phyloP scores from a whole-genome alignment of 2,113 vertebrate species.

The Melanerpes aurifrons region DNA sequence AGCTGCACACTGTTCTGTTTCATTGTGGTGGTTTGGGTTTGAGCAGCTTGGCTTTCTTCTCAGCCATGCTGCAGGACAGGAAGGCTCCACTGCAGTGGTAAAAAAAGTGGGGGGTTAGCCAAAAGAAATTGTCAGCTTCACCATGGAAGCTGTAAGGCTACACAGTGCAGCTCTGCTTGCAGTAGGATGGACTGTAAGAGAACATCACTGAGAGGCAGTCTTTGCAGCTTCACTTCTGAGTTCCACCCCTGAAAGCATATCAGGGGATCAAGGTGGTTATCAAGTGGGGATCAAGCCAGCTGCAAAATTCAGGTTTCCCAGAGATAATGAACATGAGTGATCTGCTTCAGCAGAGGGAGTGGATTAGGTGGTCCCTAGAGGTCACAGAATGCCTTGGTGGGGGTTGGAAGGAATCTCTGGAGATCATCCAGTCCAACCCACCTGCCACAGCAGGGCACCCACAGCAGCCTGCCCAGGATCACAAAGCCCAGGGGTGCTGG shows the following conservation, averaged over 20 bases:
- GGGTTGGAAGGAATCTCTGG: no score
- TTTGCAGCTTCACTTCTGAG: neutral
- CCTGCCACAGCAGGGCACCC: no score
- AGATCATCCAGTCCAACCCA: no score
- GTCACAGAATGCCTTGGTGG: no score
- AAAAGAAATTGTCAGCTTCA: neutral
- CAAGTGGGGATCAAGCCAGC: no score
- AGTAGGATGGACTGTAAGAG: neutral
- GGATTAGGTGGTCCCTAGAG: no score
- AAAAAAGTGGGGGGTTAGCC: conserved; percentile 31
- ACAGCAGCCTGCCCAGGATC: no score
- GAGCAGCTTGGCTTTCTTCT: conserved; percentile 53
- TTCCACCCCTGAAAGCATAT: neutral
- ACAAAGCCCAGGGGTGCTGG: no score
- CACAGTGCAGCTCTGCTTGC: neutral
- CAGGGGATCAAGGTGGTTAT: no score
- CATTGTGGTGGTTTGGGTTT: conserved; percentile 32
- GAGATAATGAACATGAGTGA: neutral
- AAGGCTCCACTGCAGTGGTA: conserved; percentile 9
- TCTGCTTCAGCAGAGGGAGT: no score
- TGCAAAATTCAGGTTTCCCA: neutral
- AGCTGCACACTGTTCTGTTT: conserved; percentile 39
- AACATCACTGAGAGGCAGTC: fast-evolving
- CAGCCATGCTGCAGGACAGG: conserved; percentile 26
- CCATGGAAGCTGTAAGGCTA: neutral